Evolutionary conservation across 2,888 invertebrate species (phyloP).

Genomic region (Thereva unica): DNA sequence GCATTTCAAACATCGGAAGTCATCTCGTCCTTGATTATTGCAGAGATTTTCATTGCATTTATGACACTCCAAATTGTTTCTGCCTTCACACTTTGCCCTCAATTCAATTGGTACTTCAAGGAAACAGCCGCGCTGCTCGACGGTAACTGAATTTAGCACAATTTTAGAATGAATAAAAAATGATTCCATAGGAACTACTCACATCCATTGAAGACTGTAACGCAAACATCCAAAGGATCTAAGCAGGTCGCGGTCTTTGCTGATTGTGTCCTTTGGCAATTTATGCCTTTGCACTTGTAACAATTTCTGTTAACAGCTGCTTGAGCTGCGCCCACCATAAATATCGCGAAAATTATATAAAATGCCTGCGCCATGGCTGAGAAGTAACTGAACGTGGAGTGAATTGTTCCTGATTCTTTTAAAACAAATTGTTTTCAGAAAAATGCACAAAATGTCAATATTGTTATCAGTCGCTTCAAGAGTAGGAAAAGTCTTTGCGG

Average conservation of each 20-base stretch:
- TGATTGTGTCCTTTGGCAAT: constrained; percentile 49
- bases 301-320: constrained; percentile 41
- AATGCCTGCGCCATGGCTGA: too few relatives aligned
- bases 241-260: constrained; percentile 45
- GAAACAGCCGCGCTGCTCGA: constrained; percentile 52
- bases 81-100: constrained; percentile 47
- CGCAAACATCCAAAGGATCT: constrained; percentile 52
- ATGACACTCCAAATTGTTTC: constrained; percentile 15
- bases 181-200: constrained; percentile 29
- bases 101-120: constrained; percentile 48
- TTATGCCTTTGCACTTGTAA: constrained; percentile 51
- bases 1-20: constrained; percentile 20
- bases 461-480: too few relatives aligned
- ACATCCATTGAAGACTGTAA: constrained; percentile 52
- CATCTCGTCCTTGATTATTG: constrained; percentile 16
- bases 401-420: too few relatives aligned
- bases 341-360: too few relatives aligned
- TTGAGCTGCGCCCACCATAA: too few relatives aligned
- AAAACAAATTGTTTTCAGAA: too few relatives aligned
- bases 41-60: constrained; percentile 15
- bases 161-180: too few relatives aligned
- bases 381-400: too few relatives aligned
- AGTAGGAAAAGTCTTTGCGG: too few relatives aligned
- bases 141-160: constrained; percentile 43
- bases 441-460: too few relatives aligned